Evolutionary conservation across 2,113 vertebrate species (phyloP), one percentile per base, ranked within the genome.

Genomic region (Ploceus nigricollis): DNA sequence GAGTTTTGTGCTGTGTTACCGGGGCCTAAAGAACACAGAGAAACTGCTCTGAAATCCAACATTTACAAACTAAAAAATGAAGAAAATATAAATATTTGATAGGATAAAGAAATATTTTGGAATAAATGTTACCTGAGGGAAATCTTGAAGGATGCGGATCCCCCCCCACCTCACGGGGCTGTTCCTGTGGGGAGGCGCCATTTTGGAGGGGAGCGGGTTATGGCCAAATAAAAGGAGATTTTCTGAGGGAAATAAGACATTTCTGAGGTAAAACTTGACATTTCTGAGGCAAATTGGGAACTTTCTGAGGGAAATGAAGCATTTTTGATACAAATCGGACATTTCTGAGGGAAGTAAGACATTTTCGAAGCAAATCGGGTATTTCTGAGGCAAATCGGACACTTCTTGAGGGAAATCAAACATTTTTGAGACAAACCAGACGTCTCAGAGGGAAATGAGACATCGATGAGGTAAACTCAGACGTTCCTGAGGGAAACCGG

Each of bases 141-240:
- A 53, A 53, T 60, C 3, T 9, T 33, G 83, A 45, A 51, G 72
- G 73, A 45, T 10, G 2, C 3, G 11, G 5, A 2, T 58, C 12
- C 23, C 6, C 28, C 4, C 4, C 5, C 25, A 0, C 35, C 18
- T 7, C 19, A 31, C 15, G 5, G 2, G 1, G 24, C 33, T 10
- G 48, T 15, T 85, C 42, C n/a, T 76, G 42, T 39, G 70, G 54
- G 54, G 4, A 69, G 54, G 12, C 39, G 84, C 84, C 84, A 69
- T 87, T 23, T 77, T 60, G 48, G 40, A n/a, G 37, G 17, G 2
- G 11, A 22, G 31, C 7, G 1, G 3, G 5, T n/a, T 23, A 23
- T 6, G 20, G 7, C 12, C 7, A 15, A 87, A 70, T 61, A n/a
- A 78, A 45, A 18, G 1, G 10, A 6, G 5, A 23, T 31, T 77